Base-by-base conservation (phyloP, 2,888 invertebrate species). In the Cataglyphis cursor region DNA sequence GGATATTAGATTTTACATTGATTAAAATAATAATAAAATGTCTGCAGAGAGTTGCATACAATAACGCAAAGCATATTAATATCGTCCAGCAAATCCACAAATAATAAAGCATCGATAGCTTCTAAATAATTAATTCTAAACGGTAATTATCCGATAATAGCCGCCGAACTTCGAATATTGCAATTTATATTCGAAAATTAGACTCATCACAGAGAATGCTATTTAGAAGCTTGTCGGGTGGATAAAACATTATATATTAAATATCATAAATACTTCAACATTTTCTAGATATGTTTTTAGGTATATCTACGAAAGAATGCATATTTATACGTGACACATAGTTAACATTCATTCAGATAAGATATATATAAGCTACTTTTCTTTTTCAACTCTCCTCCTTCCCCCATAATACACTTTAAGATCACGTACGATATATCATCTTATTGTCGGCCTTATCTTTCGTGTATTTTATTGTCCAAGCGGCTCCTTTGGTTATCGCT, bases 91-190 rank as follows among this genome's bases (percentile, higher is more conserved):
- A 59, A 72, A 10, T 70, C 78, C 12, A 18, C 12, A 72, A 59
- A 57, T 72, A 59, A n/a, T 41, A 31, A 80, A 44, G 76, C 76
- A 68, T 54, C 54, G 68, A 48, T 72, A 72, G 24, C n/a, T 80
- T 72, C 59, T 70, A 80, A 80, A 80, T 72, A 80, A 78, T 78
- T 70, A 78, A 78, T 78, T 78, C 70, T 70, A 80, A 80, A 59
- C 41, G 21, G 59, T 59, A 80, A 80, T 80, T 70, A 80, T 72
- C 70, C 68, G 70, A 70, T 70, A 78, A 78, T 70, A 59, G 59
- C 59, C 59, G 21, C n/a, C 48, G 44, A 44, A 80, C 59, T 44
- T 70, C 59, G 57, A 51, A 78, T 70, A 57, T 78, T 38, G 38
- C 31, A 68, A 78, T 78, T 78, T 78, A 70, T 41, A 44, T 59